phyloP scores from a whole-genome alignment of 1,140 invertebrate genomes.

The Philaenus spumarius region DNA sequence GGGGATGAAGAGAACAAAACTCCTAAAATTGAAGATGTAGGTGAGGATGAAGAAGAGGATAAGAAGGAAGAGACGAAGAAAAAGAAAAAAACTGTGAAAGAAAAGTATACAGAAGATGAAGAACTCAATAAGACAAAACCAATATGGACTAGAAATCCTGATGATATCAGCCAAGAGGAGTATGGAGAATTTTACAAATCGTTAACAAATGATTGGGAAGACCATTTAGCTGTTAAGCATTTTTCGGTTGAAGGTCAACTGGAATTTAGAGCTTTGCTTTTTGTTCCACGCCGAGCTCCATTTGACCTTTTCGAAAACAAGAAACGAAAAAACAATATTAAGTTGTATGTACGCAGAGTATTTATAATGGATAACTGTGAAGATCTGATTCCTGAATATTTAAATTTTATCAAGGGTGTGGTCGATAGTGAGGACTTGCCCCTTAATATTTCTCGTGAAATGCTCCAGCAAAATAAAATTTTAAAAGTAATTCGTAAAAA shows the following conservation, averaged over 20 bases:
- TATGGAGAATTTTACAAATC: conserved; percentile 99
- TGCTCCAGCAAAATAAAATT: conserved; percentile 98
- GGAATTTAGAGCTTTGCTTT: conserved; percentile 93
- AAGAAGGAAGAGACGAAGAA: conserved; percentile 79
- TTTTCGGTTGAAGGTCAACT: conserved; percentile 98
- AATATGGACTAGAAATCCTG: conserved; percentile 96
- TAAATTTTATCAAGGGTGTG: conserved; percentile 96
- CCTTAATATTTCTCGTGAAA: conserved; percentile 97
- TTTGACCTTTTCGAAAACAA: conserved; percentile 99
- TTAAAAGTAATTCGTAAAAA: conserved; percentile 98
- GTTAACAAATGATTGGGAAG: conserved; percentile 98
- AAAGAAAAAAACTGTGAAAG: conserved; percentile 94
- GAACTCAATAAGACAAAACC: conserved; percentile 99
- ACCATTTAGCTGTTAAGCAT: conserved; percentile 97
- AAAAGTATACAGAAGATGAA: conserved; percentile 97
- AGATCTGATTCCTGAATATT: conserved; percentile 95
- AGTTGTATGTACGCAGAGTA: conserved; percentile 91
- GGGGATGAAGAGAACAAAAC: conserved; percentile 67
- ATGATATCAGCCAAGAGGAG: conserved; percentile 96
- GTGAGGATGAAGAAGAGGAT: conserved; percentile 78
- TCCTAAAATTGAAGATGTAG: conserved; percentile 90
- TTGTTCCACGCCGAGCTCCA: conserved; percentile 89
- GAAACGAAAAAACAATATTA: conserved; percentile 98
- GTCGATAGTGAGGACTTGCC: conserved; percentile 98
- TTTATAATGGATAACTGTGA: conserved; percentile 99